Conservation (phyloP, 1,140 invertebrate species). For the Pachypsylla venusta region DNA sequence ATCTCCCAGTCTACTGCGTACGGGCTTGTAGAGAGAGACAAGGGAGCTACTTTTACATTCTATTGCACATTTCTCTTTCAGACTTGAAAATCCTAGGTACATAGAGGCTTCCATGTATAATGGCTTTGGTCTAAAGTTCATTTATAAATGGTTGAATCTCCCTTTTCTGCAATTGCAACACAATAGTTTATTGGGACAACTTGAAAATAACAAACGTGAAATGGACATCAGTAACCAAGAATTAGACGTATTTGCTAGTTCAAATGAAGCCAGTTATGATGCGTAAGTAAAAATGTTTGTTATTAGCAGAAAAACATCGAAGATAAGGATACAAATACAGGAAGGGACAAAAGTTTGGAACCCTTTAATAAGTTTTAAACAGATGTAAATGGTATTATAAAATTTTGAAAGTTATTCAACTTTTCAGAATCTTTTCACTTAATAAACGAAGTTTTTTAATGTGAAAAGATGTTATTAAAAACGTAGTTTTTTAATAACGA, state of each 20-base stretch:
- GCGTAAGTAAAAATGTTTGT: conserved; percentile 38
- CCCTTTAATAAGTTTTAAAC: too few species aligned
- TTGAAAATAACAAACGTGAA: conserved; percentile 77
- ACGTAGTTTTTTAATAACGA: too few species aligned
- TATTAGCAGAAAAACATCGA: too few species aligned
- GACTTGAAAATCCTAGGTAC: conserved; percentile 55
- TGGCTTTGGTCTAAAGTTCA: conserved; percentile 82
- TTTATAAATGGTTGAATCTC: conserved; percentile 94
- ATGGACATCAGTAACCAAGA: conserved; percentile 67
- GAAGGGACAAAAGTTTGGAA: too few species aligned
- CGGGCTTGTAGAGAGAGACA: neutral
- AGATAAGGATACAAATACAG: too few species aligned
- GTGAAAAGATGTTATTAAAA: too few species aligned
- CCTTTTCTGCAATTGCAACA: conserved; percentile 86
- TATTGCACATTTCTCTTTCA: conserved; percentile 19
- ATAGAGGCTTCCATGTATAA: conserved; percentile 92
- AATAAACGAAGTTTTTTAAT: too few species aligned
- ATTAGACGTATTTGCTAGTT: conserved; percentile 63
- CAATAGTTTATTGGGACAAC: conserved; percentile 68
- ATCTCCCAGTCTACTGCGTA: neutral
- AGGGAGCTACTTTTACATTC: neutral
- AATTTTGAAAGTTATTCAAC: too few species aligned
- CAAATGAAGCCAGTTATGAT: conserved; percentile 82
- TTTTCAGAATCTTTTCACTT: too few species aligned
- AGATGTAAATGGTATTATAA: too few species aligned